These are phyloP conservation scores for Hyphantria cunea DNA, from an alignment of 1,140 invertebrate genomes.

Conservation along the genomic window DNA sequence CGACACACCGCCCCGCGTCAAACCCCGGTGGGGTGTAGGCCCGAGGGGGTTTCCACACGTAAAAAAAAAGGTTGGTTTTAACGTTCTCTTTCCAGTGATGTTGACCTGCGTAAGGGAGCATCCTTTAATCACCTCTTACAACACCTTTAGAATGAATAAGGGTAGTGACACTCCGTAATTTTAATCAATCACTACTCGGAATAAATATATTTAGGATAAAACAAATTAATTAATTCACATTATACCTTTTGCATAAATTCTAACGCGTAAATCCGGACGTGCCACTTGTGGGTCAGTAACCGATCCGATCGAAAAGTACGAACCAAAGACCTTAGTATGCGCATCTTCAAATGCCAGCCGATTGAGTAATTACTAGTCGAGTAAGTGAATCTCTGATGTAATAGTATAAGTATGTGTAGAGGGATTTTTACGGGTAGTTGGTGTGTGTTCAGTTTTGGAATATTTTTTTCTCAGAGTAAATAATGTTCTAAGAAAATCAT, in stretches of 20 bases:
- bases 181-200: too few species aligned
- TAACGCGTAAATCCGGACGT: constrained; percentile 1
- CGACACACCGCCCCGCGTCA: too few species aligned
- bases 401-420: constrained; percentile 19
- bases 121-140: too few species aligned
- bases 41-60: too few species aligned
- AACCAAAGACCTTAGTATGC: constrained; percentile 37
- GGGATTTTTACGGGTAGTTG: neutral
- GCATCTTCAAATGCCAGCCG: constrained; percentile 39
- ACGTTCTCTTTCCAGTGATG: too few species aligned
- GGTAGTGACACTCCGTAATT: too few species aligned
- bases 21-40: too few species aligned
- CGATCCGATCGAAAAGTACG: constrained; percentile 27
- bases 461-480: too few species aligned
- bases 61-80: too few species aligned
- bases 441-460: neutral
- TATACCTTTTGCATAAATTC: neutral
- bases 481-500: too few species aligned
- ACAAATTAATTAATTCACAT: constrained; percentile 1
- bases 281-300: constrained; percentile 35
- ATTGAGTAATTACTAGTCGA: constrained; percentile 39
- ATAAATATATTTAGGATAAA: neutral
- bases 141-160: too few species aligned
- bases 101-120: too few species aligned
- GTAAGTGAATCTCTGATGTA: constrained; percentile 23